Evolutionary conservation across 2,888 invertebrate genomes (phyloP), one percentile per base, ranked within the genome.

Genomic region (Drosophila flavopinicola): DNA sequence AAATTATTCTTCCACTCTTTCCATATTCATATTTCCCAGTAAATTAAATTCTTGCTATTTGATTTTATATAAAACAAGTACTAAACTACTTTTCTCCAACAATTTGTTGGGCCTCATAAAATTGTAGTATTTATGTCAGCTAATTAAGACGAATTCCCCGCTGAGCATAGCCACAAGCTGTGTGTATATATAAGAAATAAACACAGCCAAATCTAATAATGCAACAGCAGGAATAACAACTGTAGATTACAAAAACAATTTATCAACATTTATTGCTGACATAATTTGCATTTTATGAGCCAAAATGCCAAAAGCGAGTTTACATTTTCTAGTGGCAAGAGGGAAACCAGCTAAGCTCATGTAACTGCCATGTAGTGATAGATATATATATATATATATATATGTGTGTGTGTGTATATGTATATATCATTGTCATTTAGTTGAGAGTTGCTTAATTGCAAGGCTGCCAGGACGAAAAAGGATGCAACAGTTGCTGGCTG

Each of bases 381-480:
- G 9, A 20, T 54, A 11, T 57, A 29, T 66, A 38, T 60, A 29
- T 75, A 73, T 64, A n/a, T n/a, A n/a, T 29, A 9, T 27, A 9
- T 9, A 6, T 33, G 29, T 47, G 44, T 41, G 35, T 24, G 10
- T 47, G 11, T 20, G 37, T 29, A 15, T 39, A 11, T 57, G 33
- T 66, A 38, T 60, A 29, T 75, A 73, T 64, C 83, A 79, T 79
- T 86, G 76, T 78, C 71, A 75, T 78, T 83, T 74, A 74, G 86
- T 82, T 78, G 72, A 75, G 76, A 78, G 85, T 78, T 84, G 84
- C 85, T 87, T 88, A 88, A 88, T 88, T 88, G 84, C 85, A 69
- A 63, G 71, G 69, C 78, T 66, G 73, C 61, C 61, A 44, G 59
- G 41, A 57, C 38, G 37, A 17, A 35, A 35, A 38, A 56, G 60